Evolutionary conservation across 1,140 invertebrate genomes (phyloP).

Genomic region (Papilio aristodemus): DNA sequence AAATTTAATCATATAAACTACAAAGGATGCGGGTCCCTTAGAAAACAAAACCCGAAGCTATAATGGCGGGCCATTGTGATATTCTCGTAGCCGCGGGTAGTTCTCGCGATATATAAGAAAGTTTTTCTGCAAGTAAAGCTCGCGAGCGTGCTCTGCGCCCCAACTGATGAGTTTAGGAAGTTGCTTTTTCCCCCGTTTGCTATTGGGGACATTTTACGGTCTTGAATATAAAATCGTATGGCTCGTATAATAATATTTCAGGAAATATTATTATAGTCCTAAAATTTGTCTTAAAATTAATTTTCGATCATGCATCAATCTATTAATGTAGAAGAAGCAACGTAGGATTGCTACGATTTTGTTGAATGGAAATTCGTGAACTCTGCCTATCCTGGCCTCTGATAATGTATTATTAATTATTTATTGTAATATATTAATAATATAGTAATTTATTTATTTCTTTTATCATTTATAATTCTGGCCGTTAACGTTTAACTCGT

Average conservation of each 20-base stretch:
- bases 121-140: conserved; percentile 62
- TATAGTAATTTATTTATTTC: too few species aligned
- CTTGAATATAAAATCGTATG: conserved; percentile 27
- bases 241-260: not conserved
- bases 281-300: too few species aligned
- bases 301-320: too few species aligned
- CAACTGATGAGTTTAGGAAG: conserved; percentile 60
- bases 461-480: too few species aligned
- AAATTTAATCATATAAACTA: not conserved
- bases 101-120: conserved; percentile 60
- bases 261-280: too few species aligned
- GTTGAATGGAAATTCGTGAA: too few species aligned
- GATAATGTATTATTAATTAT: too few species aligned
- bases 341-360: too few species aligned
- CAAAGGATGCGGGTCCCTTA: not conserved
- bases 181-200: conserved; percentile 46
- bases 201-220: conserved; percentile 44
- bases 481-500: too few species aligned
- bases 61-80: conserved; percentile 28
- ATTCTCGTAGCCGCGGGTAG: conserved; percentile 37
- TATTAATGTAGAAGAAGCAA: too few species aligned
- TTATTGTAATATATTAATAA: too few species aligned
- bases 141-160: conserved; percentile 43
- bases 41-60: conserved; percentile 21
- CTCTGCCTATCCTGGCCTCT: too few species aligned